Conservation (phyloP, 2,113 vertebrate species). For the Embiotoca jacksoni region DNA sequence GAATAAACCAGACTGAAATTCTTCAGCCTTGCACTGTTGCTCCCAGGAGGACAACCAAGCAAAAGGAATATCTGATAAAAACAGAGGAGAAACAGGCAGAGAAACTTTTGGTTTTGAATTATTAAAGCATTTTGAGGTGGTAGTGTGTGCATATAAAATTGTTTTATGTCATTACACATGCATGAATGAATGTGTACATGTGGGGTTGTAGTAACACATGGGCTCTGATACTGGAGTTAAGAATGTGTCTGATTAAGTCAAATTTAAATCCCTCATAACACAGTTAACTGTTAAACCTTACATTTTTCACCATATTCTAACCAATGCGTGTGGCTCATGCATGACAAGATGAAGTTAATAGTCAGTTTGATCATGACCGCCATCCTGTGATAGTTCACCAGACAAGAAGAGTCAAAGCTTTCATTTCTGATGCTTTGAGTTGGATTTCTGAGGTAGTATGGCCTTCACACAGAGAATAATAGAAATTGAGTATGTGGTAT, state of each 20-base stretch:
- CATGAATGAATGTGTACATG: constrained; percentile 30
- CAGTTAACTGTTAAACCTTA: constrained; percentile 11
- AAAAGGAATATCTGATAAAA: constrained; percentile 84
- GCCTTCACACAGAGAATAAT: constrained; percentile 70
- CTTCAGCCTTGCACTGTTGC: constrained; percentile 58
- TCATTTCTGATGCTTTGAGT: constrained; percentile 62
- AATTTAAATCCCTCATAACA: constrained; percentile 23
- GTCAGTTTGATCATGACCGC: constrained; percentile 37
- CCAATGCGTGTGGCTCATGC: constrained; percentile 1
- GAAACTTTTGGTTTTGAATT: constrained; percentile 77
- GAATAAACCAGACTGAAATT: constrained; percentile 69
- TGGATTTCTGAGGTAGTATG: constrained; percentile 64
- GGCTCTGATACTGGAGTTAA: constrained; percentile 5
- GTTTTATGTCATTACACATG: background rate
- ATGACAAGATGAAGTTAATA: constrained; percentile 42
- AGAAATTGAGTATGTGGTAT: constrained; percentile 68
- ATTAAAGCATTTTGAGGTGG: constrained; percentile 70
- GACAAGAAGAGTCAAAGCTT: constrained; percentile 36
- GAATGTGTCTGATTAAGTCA: constrained; percentile 17
- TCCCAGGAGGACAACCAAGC: constrained; percentile 65
- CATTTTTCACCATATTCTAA: constrained; percentile 16
- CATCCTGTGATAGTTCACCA: constrained; percentile 36
- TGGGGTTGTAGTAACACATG: constrained; percentile 1
- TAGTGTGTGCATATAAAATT: constrained; percentile 45
- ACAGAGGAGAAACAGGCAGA: constrained; percentile 57